These are phyloP conservation scores for Pollachius pollachius DNA, from an alignment of 2,113 vertebrate species.

Conservation along the genomic window DNA sequence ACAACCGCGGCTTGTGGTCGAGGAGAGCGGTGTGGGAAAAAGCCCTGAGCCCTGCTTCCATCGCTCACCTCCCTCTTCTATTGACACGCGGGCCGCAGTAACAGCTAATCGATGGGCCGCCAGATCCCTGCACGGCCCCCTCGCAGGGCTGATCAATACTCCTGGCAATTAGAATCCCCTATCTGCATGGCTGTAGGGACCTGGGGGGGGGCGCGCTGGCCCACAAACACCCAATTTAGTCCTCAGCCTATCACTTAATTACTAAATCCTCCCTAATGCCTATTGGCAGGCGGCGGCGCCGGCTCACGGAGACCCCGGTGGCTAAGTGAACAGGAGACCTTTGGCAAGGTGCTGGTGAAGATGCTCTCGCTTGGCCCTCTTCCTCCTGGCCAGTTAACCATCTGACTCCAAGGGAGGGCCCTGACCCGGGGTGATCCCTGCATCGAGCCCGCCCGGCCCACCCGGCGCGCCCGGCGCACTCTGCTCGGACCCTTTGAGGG, in stretches of 20 bases:
- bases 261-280: slow-evolving; percentile 81
- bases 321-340: slow-evolving; percentile 75
- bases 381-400: slow-evolving; percentile 71
- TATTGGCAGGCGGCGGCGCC: slow-evolving; percentile 75
- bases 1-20: slow-evolving; percentile 26
- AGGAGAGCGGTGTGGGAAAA: slow-evolving; percentile 53
- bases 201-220: slow-evolving; percentile 69
- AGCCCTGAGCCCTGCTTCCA: slow-evolving; percentile 48
- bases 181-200: slow-evolving; percentile 80
- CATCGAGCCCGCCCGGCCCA: slow-evolving; percentile 47
- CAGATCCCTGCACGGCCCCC: slow-evolving; percentile 71
- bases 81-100: slow-evolving; percentile 72
- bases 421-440: slow-evolving; percentile 56
- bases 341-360: slow-evolving; percentile 72
- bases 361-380: slow-evolving; percentile 42
- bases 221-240: slow-evolving; percentile 84
- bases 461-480: slow-evolving; percentile 6
- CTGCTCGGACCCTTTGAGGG: background rate
- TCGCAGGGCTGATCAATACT: slow-evolving; percentile 76
- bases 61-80: slow-evolving; percentile 61
- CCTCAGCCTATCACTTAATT: slow-evolving; percentile 83
- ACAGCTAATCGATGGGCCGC: slow-evolving; percentile 80
- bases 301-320: slow-evolving; percentile 54
- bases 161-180: slow-evolving; percentile 83
- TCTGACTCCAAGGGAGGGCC: slow-evolving; percentile 65